These are phyloP conservation scores for Syndactyla subalaris DNA, from an alignment of 2,797 vertebrate genomes.

Conservation along the genomic window DNA sequence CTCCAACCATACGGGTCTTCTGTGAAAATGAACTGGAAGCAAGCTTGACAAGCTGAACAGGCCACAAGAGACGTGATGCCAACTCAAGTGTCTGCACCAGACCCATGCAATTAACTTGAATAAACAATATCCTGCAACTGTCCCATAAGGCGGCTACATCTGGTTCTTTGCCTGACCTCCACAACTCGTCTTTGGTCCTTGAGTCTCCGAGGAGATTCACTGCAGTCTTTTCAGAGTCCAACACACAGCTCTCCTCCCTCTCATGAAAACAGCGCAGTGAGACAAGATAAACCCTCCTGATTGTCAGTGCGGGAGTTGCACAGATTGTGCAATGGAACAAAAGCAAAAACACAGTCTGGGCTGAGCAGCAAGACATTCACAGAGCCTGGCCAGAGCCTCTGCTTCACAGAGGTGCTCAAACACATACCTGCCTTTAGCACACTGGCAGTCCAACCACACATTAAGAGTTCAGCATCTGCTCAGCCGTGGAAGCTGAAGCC, in stretches of 20 bases:
- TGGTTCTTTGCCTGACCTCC: conserved; percentile 9
- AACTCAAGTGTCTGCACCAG: conserved; percentile 30
- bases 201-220: background rate
- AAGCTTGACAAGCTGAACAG: conserved; percentile 60
- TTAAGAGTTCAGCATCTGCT: background rate
- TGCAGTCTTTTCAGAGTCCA: background rate
- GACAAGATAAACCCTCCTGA: conserved; percentile 25
- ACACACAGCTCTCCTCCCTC: background rate
- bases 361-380: background rate
- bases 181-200: background rate
- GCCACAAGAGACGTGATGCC: conserved; percentile 44
- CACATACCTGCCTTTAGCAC: background rate
- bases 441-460: background rate
- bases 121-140: conserved; percentile 44
- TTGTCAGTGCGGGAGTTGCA: background rate
- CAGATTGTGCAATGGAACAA: conserved; percentile 15
- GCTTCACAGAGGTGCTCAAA: background rate
- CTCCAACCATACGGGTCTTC: conserved; percentile 23
- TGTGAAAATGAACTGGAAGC: conserved; percentile 34
- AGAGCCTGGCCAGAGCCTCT: background rate
- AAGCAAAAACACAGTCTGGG: background rate
- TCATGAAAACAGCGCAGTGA: background rate
- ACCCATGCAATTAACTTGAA: conserved; percentile 48
- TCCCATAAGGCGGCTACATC: conserved; percentile 35
- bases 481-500: conserved; percentile 8